Conservation (phyloP, 2,797 vertebrate genomes). For the Molossus molossus region DNA sequence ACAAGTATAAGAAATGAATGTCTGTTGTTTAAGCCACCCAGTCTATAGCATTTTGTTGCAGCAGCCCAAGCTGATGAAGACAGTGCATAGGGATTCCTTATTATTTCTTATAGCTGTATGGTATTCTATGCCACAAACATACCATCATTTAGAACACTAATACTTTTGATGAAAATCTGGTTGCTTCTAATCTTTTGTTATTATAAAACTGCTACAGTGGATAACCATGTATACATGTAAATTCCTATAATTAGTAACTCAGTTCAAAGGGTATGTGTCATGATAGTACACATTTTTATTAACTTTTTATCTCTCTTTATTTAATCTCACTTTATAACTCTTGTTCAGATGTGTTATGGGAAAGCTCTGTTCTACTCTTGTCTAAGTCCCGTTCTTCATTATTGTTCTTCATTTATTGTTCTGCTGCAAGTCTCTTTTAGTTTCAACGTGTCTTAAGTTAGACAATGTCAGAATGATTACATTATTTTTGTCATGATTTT, state of each 20-base stretch:
- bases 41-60: not conserved
- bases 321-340: not conserved
- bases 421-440: slow-evolving; percentile 18
- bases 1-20: not conserved
- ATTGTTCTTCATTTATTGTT: not conserved
- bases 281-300: slow-evolving; percentile 44
- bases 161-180: not conserved
- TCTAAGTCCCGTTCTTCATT: not conserved
- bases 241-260: not conserved
- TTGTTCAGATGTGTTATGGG: not conserved
- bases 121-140: slow-evolving; percentile 11
- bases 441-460: slow-evolving; percentile 49
- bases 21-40: not conserved
- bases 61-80: not conserved
- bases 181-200: slow-evolving; percentile 27
- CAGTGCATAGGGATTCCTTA: not conserved
- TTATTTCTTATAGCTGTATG: not conserved
- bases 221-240: not conserved
- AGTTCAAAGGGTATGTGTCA: slow-evolving; percentile 27
- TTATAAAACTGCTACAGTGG: not conserved
- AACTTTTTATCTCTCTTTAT: slow-evolving; percentile 27
- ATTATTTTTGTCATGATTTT: slow-evolving; percentile 56
- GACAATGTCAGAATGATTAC: not conserved
- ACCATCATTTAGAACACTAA: slow-evolving; percentile 11
- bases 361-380: not conserved